A percentile compares a stretch with the other conserved stretches of the same genome.
phyloP scores from a whole-genome alignment of 2,888 invertebrate species.

The Hipparchia sbordonii region DNA sequence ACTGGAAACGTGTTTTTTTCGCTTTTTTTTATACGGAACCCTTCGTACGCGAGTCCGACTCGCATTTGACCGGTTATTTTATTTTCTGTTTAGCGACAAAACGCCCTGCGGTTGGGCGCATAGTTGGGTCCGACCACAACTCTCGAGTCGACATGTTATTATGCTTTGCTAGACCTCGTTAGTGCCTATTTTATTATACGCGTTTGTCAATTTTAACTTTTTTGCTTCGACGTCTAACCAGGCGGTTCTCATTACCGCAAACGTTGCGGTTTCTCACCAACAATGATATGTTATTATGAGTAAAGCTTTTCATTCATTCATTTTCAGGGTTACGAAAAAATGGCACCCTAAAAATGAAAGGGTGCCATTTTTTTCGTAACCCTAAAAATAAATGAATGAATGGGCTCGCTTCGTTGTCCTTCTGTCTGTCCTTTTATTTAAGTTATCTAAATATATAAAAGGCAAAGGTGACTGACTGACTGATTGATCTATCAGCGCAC shows the following conservation, averaged over 20 bases:
- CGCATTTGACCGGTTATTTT: too few relatives aligned
- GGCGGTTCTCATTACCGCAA: constrained; percentile 39
- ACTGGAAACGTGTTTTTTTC: too few relatives aligned
- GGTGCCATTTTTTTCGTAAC: too few relatives aligned
- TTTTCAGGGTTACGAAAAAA: not conserved
- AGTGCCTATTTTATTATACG: constrained; percentile 60
- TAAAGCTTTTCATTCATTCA: not conserved
- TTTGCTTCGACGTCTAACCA: constrained; percentile 39
- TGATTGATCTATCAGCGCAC: too few relatives aligned
- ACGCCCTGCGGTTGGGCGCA: constrained; percentile 49
- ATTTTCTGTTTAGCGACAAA: constrained; percentile 43
- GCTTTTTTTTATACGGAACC: too few relatives aligned
- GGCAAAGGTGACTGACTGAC: too few relatives aligned
- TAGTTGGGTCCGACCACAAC: constrained; percentile 47
- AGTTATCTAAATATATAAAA: too few relatives aligned
- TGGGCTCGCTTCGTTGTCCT: too few relatives aligned
- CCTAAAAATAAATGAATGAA: too few relatives aligned
- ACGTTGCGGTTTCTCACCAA: constrained; percentile 40
- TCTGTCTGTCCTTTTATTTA: too few relatives aligned
- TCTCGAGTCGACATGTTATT: constrained; percentile 45
- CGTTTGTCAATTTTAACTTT: constrained; percentile 41
- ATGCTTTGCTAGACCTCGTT: constrained; percentile 59
- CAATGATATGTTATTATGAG: constrained; percentile 22
- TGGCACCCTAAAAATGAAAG: too few relatives aligned
- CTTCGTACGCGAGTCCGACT: too few relatives aligned